A percentile compares a stretch with the other conserved stretches of the same genome.
Evolutionary conservation across 92 coral and sea anemone species (phyloP).

Genomic region (Ricordea florida): DNA sequence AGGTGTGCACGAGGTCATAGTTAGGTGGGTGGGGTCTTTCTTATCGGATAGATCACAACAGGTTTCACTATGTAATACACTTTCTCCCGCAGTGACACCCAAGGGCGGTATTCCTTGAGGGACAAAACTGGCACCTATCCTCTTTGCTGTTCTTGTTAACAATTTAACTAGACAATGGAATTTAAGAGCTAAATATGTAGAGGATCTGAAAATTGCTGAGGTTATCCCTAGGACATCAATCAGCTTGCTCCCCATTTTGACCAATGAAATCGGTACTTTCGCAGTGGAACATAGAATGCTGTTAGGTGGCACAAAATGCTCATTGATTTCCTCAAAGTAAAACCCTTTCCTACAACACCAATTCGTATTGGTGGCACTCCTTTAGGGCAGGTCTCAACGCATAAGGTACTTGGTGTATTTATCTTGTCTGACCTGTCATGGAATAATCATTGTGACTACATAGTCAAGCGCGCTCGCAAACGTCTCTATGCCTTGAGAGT

Average conservation of each 20-base stretch:
- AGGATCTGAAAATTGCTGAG: constrained; percentile 3
- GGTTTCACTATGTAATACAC: constrained; percentile 2
- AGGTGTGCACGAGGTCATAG: constrained; percentile 17
- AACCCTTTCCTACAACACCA: background rate
- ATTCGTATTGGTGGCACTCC: background rate
- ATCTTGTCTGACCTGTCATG: background rate
- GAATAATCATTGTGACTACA: background rate
- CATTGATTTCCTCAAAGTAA: background rate
- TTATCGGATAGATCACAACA: background rate
- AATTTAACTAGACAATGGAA: constrained; percentile 6
- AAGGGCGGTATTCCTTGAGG: constrained; percentile 13
- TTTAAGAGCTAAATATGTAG: constrained; percentile 10
- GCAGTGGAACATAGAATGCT: constrained; percentile 3
- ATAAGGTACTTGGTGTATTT: background rate
- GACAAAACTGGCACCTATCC: constrained; percentile 2
- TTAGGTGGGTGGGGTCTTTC: constrained; percentile 23
- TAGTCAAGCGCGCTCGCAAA: background rate
- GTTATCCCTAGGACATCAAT: background rate
- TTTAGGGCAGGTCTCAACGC: background rate
- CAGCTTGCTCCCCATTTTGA: background rate
- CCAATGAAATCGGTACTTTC: background rate
- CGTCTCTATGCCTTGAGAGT: no score
- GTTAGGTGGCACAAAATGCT: background rate
- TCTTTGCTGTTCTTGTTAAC: constrained; percentile 20
- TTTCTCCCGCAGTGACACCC: constrained; percentile 8